phyloP scores from a whole-genome alignment of 2,888 invertebrate species.

The Xylophagus ater region DNA sequence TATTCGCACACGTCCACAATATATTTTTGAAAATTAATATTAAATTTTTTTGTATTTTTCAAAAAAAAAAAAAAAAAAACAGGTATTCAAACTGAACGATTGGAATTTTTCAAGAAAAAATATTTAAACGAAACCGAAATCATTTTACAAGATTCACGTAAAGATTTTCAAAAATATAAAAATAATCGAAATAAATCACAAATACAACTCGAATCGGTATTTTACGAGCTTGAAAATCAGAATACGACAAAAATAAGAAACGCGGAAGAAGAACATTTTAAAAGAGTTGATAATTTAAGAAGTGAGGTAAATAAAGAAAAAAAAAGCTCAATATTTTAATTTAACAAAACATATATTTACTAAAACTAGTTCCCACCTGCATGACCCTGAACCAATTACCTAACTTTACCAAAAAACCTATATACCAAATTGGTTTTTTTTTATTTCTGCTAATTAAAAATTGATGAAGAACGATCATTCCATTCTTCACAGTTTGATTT shows the following conservation, averaged over 20 bases:
- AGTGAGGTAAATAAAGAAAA: constrained; percentile 36
- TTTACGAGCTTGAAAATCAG: constrained; percentile 46
- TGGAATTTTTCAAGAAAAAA: constrained; percentile 45
- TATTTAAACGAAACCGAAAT: constrained; percentile 47
- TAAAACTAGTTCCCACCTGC: not conserved
- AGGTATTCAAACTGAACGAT: constrained; percentile 48
- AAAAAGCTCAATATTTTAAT: too few species aligned
- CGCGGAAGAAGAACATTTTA: constrained; percentile 40
- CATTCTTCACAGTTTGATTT: constrained; percentile 64
- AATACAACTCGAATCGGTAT: constrained; percentile 46
- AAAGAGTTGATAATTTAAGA: constrained; percentile 42
- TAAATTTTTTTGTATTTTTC: not conserved
- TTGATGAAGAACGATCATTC: constrained; percentile 44
- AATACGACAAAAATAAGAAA: constrained; percentile 30
- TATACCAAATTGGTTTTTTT: not conserved
- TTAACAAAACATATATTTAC: constrained; percentile 1
- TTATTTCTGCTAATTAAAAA: not conserved
- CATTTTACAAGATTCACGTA: constrained; percentile 44
- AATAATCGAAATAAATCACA: constrained; percentile 45
- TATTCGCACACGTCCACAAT: not conserved
- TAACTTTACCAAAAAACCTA: not conserved
- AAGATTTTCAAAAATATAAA: constrained; percentile 44
- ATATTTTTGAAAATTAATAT: not conserved
- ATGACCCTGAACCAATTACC: not conserved
- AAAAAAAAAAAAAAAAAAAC: too few species aligned